These are phyloP conservation scores for Drosophila bunnanda DNA, from an alignment of 2,888 invertebrate species.

Conservation along the genomic window DNA sequence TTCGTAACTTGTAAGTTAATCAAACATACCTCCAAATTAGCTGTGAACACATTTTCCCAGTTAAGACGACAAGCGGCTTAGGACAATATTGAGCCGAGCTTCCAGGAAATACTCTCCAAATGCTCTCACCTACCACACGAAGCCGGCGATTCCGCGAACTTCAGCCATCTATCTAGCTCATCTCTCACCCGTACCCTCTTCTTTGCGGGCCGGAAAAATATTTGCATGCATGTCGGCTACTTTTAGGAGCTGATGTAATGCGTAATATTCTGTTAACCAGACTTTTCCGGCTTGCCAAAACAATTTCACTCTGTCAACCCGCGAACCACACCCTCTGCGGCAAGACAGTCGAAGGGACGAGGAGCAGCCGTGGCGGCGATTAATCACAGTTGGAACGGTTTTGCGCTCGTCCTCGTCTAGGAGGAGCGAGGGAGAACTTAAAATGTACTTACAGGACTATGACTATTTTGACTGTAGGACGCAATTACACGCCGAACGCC, in stretches of 20 bases:
- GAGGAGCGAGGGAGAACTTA: slow-evolving; percentile 21
- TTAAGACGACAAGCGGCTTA: slow-evolving; percentile 5
- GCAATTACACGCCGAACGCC: not conserved
- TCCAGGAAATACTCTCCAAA: slow-evolving; percentile 3
- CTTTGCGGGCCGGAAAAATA: not conserved
- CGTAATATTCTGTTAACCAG: slow-evolving; percentile 46
- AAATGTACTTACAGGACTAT: slow-evolving; percentile 21
- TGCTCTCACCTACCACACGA: not conserved
- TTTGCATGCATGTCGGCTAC: slow-evolving; percentile 46
- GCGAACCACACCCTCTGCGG: slow-evolving; percentile 56
- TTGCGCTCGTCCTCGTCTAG: slow-evolving; percentile 32
- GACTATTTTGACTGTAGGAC: not conserved
- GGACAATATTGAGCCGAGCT: slow-evolving; percentile 10
- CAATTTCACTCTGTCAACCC: slow-evolving; percentile 38
- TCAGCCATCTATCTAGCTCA: slow-evolving; percentile 7
- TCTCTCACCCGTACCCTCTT: not conserved
- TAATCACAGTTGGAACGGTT: slow-evolving; percentile 65
- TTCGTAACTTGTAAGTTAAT: slow-evolving; percentile 10
- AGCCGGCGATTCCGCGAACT: slow-evolving; percentile 1
- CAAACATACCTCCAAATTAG: slow-evolving; percentile 1
- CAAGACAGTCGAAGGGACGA: slow-evolving; percentile 4
- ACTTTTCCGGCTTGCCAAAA: slow-evolving; percentile 51
- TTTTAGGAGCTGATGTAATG: slow-evolving; percentile 74
- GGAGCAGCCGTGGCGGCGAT: slow-evolving; percentile 42
- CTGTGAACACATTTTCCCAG: slow-evolving; percentile 5